These are phyloP conservation scores for Parazoanthus atlanticus DNA, from an alignment of 92 coral and sea anemone genomes.

Conservation along the genomic window DNA sequence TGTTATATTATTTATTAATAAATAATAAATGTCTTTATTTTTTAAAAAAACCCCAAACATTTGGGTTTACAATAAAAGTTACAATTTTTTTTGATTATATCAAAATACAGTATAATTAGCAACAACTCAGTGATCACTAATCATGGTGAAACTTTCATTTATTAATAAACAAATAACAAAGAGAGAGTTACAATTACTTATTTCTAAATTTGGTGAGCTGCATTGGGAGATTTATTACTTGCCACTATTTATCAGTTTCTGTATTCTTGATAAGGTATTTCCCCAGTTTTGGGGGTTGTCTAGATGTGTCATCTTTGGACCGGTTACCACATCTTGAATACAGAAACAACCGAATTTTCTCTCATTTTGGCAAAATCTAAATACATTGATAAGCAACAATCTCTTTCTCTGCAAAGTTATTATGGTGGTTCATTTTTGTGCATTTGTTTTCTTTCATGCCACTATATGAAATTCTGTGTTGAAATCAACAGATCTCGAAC, in stretches of 20 bases:
- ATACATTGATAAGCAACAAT: conserved; percentile 15
- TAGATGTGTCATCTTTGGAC: conserved; percentile 9
- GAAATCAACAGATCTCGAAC: not conserved
- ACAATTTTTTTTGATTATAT: not conserved
- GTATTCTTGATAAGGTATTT: conserved; percentile 7
- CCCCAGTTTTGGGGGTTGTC: conserved; percentile 12
- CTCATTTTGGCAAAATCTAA: conserved; percentile 4
- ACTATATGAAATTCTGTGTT: conserved; percentile 17
- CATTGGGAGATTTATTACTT: not conserved
- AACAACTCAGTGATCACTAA: not conserved
- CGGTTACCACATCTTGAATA: conserved; percentile 15
- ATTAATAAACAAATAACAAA: not conserved
- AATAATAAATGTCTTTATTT: too few relatives aligned
- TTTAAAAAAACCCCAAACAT: too few relatives aligned
- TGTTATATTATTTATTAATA: not conserved
- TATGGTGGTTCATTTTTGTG: too few relatives aligned
- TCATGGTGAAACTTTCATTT: not conserved
- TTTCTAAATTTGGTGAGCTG: conserved; percentile 9
- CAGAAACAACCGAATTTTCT: conserved; percentile 6
- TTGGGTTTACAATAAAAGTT: not conserved
- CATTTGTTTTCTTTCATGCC: conserved; percentile 7
- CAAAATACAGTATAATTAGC: not conserved
- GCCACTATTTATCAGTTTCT: conserved; percentile 6
- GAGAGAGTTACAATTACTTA: not conserved
- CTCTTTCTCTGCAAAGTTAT: not conserved